Base-by-base conservation (phyloP, 35 echinoderm and acorn worm species). In the Acanthaster planci region DNA sequence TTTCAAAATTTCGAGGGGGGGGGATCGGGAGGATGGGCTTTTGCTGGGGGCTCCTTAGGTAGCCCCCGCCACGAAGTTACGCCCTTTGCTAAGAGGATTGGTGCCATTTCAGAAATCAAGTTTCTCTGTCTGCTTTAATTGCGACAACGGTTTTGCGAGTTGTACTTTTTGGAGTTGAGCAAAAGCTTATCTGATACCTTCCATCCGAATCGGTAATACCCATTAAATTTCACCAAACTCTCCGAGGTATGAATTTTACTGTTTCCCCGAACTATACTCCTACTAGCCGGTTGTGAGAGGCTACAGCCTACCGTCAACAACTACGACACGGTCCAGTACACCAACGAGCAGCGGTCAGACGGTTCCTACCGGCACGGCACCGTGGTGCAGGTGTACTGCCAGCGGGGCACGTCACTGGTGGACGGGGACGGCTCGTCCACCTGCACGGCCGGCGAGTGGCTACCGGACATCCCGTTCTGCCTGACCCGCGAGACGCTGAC, bases 401-500 rank as follows among this genome's bases (percentile, higher is more conserved):
- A 52, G 21, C 26, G 22, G 7, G 84, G 83, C 6, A 86, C 77
- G 55, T 68, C 72, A 7, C 77, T 91, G 7, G 77, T 79, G 1
- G 26, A 72, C 1, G 89, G 89, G 27, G 55, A 85, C 9, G 89
- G 89, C 1, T 68, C 55, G 0, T 40, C 89, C 0, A 59, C 77
- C 35, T 91, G 89, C 72, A 86, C 19, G 27, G 89, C 89, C 15
- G 89, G 89, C 0, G 52, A 85, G 18, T 91, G 89, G 89, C 15
- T 91, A 17, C 83, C 76, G 23, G 51, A 55, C 0, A 91, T 91
- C 26, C 89, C 89, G 0, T 60, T 91, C 27, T 91, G 89, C 30
- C 64, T 53, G 18, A 52, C 39, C 60, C 44, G 76, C n/a, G 44
- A 76, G 40, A 76, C 60, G 76, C 35, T 60, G 35, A 85, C 64